These are phyloP conservation scores for Heliconius aoede DNA, from an alignment of 2,888 invertebrate genomes.

Conservation along the genomic window DNA sequence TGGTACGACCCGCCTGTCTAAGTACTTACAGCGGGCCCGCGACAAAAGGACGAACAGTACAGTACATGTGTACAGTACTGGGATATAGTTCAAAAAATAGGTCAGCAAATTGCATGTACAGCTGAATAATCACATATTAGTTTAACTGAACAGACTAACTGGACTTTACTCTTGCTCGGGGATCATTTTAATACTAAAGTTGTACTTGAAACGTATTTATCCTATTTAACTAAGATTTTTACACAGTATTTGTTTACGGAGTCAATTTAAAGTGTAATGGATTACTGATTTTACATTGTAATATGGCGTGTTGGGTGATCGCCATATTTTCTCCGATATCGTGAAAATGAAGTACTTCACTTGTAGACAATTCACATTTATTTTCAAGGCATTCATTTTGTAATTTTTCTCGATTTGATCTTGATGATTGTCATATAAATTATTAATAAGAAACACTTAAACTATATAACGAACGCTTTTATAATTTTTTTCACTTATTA, in stretches of 20 bases:
- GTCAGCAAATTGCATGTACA: conserved; percentile 39
- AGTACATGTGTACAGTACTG: too few relatives aligned
- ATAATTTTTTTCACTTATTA: background rate
- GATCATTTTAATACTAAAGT: background rate
- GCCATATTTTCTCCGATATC: background rate
- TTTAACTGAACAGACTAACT: conserved; percentile 32
- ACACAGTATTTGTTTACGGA: too few relatives aligned
- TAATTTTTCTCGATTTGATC: too few relatives aligned
- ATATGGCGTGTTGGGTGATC: background rate
- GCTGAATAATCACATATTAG: conserved; percentile 42
- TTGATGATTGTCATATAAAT: too few relatives aligned
- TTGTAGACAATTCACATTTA: too few relatives aligned
- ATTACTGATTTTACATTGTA: background rate
- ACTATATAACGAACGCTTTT: too few relatives aligned
- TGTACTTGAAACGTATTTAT: conserved; percentile 4
- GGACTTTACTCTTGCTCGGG: conserved; percentile 16
- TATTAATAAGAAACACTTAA: too few relatives aligned
- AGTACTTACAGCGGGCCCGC: conserved; percentile 39
- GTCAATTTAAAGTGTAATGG: background rate
- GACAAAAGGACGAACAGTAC: conserved; percentile 45
- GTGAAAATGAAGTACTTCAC: background rate
- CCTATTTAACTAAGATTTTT: background rate
- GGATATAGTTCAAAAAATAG: conserved; percentile 34
- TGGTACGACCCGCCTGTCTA: conserved; percentile 40
- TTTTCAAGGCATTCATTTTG: too few relatives aligned